Evolutionary conservation across 2,797 vertebrate genomes (phyloP), one percentile per base, ranked within the genome.

Genomic region (Anguilla megastoma): DNA sequence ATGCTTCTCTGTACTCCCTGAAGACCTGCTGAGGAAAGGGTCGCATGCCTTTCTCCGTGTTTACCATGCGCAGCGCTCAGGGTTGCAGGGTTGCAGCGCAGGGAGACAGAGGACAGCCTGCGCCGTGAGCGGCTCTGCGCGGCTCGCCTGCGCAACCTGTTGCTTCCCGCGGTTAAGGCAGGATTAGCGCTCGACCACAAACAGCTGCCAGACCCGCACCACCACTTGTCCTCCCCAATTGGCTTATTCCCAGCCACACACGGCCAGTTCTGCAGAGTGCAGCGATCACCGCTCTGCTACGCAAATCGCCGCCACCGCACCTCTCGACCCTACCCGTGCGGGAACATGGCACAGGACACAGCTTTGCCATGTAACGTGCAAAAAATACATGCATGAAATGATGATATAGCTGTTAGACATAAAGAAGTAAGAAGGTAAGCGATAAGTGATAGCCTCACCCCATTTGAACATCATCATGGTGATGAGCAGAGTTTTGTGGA

Each of bases 381-480:
- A 21, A 80, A 80, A 41, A 21, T 18, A 24, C 30, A 33, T 21
- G 87, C 3, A 58, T 48, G 24, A 6, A 24, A 30, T 18, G 33
- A 27, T 8, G 60, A 66, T 36, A 36, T 36, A 66, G 6, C 60
- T n/a, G 24, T 6, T 18, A 7, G n/a, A 12, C 1, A 50, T 50
- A 50, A 27, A 2, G 14, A 33, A 8, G 24, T 45, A 50, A 24
- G 33, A 2, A 36, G n/a, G 48, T 4, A 88, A 18, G 41, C 10
- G 41, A 50, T 52, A 63, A 9, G 33, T 27, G n/a, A 4, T 60
- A 21, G 69, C 95, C 96, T 96, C 90, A 96, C 96, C 96, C 95
- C 94, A 96, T 90, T 95, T 96, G 88, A 96, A 96, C 95, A 96
- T 95, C 94, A 95, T 95, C 92, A 94, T 95, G 0, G 95, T 96